Conservation (phyloP, 2,113 vertebrate species). For the Hiodon alosoides region DNA sequence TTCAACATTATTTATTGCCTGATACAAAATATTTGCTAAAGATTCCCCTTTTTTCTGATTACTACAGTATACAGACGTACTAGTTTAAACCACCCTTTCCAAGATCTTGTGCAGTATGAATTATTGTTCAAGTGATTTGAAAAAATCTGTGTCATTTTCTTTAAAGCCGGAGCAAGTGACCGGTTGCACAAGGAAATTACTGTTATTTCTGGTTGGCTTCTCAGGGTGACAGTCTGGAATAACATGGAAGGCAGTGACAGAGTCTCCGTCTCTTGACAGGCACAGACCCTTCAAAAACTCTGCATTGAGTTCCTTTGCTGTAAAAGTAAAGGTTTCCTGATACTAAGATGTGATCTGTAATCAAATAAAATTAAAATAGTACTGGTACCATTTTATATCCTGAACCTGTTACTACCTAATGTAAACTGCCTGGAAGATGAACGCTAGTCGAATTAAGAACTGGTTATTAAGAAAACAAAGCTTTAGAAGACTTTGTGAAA, state of each 20-base stretch:
- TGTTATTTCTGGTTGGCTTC: constrained; percentile 22
- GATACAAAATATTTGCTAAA: too few species aligned
- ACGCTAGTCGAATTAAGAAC: too few species aligned
- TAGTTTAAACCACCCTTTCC: too few species aligned
- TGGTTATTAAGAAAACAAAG: too few species aligned
- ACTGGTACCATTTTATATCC: neutral
- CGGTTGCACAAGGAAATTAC: neutral
- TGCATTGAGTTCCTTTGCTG: constrained; percentile 20
- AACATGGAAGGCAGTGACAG: neutral
- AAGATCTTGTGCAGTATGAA: neutral
- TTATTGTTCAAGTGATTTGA: neutral
- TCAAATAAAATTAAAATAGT: neutral
- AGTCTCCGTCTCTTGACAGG: constrained; percentile 1
- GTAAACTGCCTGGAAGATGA: too few species aligned
- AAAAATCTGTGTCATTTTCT: neutral
- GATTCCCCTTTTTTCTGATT: too few species aligned
- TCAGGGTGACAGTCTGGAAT: constrained; percentile 17
- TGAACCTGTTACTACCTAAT: too few species aligned
- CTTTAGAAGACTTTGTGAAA: neutral
- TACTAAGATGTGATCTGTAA: too few species aligned
- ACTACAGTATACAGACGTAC: too few species aligned
- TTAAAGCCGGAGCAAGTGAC: neutral
- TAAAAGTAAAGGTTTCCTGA: neutral
- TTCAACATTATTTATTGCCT: too few species aligned
- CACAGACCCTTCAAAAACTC: neutral